Base-by-base conservation (phyloP, 2,113 vertebrate genomes). In the Ageneiosus marmoratus region DNA sequence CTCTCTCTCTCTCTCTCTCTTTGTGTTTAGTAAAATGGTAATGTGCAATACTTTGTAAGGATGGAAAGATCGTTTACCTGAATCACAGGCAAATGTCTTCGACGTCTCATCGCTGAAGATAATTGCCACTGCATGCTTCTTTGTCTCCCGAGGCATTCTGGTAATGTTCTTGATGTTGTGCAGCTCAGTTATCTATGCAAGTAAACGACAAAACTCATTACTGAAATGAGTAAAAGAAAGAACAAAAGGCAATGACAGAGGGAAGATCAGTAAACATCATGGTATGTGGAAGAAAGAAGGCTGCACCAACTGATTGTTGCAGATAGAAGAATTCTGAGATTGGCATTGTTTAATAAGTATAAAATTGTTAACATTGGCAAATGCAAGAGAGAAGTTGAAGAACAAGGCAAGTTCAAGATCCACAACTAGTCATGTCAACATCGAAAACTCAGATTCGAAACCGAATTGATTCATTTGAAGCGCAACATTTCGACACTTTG, bases 121-220 rank as follows among this genome's bases (percentile, higher is more conserved):
- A 93, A 99, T 99, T 77, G 96, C 97, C 92, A 99, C 96, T 0
- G 97, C 98, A 74, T 99, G 98, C 90, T 98, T 99, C 92, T 97
- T 99, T 78, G 97, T 97, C 93, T 99, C 98, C 89, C 96, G 95
- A 81, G 98, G 98, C 96, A 99, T 94, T 90, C 98, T 95, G 87
- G 96, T 98, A 91, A 99, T 96, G 91, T 97, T 99, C 95, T 96
- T 99, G 94, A 99, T 96, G 92, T 96, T 98, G 91, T 98, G 96
- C 88, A 99, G 95, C 92, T 99, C 98, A 18, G 97, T 99, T 94
- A 98, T 96, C 97, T 99, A 83, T 81, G 63, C 79, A 86, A 91
- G 90, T 84, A 84, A 89, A 92, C 91, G 84, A 94, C 88, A 90
- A 85, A 92, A 84, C 70, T 82, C 87, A 87, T 92, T 91, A 91